Conservation (phyloP, 2,888 invertebrate species). For the Amphiduros pacificus region DNA sequence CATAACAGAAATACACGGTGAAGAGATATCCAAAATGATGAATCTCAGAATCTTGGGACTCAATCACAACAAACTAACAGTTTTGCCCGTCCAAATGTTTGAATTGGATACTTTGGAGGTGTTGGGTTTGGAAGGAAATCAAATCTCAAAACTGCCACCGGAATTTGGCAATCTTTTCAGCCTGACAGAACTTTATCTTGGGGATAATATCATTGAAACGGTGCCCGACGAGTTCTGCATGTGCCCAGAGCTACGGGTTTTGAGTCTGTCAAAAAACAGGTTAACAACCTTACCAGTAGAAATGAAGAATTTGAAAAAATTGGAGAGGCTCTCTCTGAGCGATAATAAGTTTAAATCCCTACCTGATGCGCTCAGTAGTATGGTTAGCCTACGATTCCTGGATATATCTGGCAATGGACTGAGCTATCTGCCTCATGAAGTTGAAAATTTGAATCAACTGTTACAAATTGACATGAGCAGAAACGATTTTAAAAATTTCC, state of each 20-base stretch:
- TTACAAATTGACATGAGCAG: conserved; percentile 41
- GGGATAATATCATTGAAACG: conserved; percentile 40
- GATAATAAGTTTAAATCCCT: conserved; percentile 44
- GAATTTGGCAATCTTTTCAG: conserved; percentile 43
- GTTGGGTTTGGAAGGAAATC: conserved; percentile 47
- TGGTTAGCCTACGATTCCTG: conserved; percentile 37
- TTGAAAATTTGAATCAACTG: conserved; percentile 41
- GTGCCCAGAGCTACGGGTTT: conserved; percentile 41
- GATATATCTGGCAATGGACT: conserved; percentile 40
- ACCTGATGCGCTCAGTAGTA: conserved; percentile 42
- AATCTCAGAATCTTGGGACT: conserved; percentile 44
- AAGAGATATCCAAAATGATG: conserved; percentile 37
- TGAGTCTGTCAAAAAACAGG: conserved; percentile 46
- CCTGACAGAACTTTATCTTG: conserved; percentile 49
- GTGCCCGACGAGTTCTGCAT: conserved; percentile 50
- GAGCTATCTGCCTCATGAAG: conserved; percentile 40
- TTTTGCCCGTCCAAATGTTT: conserved; percentile 43
- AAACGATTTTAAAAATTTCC: conserved; percentile 44
- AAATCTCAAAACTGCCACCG: conserved; percentile 38
- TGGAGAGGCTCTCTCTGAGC: conserved; percentile 43
- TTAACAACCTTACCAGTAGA: conserved; percentile 48
- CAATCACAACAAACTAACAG: conserved; percentile 45
- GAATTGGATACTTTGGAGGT: conserved; percentile 37
- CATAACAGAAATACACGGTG: conserved; percentile 40
- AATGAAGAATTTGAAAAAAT: conserved; percentile 42